Evolutionary conservation across 2,797 vertebrate species (phyloP).

Genomic region (Pachyuromys duprasi): DNA sequence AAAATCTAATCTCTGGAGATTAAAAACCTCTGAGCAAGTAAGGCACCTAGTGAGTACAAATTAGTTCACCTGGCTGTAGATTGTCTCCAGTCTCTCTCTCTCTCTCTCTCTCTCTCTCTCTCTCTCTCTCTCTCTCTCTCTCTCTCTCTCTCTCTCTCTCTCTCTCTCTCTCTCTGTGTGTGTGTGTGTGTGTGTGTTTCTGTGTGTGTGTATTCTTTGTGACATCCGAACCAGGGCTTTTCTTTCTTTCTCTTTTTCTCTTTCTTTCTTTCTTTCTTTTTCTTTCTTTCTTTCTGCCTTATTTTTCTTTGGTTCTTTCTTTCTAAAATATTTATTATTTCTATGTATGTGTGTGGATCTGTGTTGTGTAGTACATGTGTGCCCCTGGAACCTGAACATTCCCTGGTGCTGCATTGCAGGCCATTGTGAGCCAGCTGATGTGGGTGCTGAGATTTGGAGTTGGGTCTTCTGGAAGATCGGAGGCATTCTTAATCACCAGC

Average conservation of each 20-base stretch:
- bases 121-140: no score
- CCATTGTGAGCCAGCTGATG: not conserved
- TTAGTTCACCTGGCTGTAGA: not conserved
- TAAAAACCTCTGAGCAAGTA: not conserved
- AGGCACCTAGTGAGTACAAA: not conserved
- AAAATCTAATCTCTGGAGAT: not conserved
- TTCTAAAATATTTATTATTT: not conserved
- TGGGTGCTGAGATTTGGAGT: not conserved
- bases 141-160: no score
- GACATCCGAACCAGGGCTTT: not conserved
- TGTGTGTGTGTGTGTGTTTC: not conserved
- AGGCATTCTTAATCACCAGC: not conserved
- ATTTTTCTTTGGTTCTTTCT: no score
- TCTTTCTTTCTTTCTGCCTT: not conserved
- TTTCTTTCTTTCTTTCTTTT: not conserved
- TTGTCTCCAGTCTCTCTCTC: fast-evolving
- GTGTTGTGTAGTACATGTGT: not conserved
- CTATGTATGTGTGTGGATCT: not conserved
- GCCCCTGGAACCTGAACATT: not conserved
- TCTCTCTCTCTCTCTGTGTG: not conserved
- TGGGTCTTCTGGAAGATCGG: not conserved
- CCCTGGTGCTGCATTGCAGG: not conserved
- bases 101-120: no score
- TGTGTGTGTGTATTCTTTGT: not conserved
- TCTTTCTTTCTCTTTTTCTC: not conserved